These are phyloP conservation scores for Saccostrea echinata DNA, from an alignment of 1,140 invertebrate species.

Conservation along the genomic window DNA sequence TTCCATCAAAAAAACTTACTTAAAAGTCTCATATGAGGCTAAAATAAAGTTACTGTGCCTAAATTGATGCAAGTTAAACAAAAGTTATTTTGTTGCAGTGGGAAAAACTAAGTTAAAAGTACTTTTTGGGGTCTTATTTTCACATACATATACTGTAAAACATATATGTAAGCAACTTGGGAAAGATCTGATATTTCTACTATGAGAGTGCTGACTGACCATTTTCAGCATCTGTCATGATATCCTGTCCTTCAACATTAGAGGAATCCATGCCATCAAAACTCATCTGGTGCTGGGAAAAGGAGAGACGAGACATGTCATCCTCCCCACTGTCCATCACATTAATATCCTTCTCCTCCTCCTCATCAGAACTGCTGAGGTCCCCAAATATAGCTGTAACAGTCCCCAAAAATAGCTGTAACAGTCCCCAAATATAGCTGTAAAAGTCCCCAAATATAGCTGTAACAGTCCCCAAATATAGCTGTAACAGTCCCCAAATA, in stretches of 20 bases:
- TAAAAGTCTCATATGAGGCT: too few relatives aligned
- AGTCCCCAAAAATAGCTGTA: too few relatives aligned
- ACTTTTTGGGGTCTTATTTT: too few relatives aligned
- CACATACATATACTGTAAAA: too few relatives aligned
- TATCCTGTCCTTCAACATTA: slow-evolving; percentile 55
- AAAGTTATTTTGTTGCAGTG: too few relatives aligned
- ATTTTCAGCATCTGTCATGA: slow-evolving; percentile 55
- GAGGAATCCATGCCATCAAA: slow-evolving; percentile 55
- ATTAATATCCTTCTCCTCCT: slow-evolving; percentile 76
- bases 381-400: slow-evolving; percentile 75
- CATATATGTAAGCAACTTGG: too few relatives aligned
- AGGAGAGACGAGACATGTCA: slow-evolving; percentile 66
- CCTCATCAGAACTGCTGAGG: slow-evolving; percentile 74
- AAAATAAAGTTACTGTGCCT: too few relatives aligned
- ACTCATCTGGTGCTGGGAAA: slow-evolving; percentile 52
- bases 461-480: slow-evolving; percentile 77
- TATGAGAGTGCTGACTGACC: slow-evolving; percentile 49
- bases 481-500: slow-evolving; percentile 77
- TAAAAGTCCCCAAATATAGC: slow-evolving; percentile 77
- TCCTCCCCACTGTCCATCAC: slow-evolving; percentile 77
- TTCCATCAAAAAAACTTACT: too few relatives aligned
- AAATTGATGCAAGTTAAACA: too few relatives aligned
- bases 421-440: slow-evolving; percentile 77
- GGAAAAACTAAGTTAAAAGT: too few relatives aligned
- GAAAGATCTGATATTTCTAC: too few relatives aligned